Percentiles rank a stretch among this genome's conserved stretches.
Conservation (phyloP, 2,797 vertebrate genomes). For the Vespertilio murinus region DNA sequence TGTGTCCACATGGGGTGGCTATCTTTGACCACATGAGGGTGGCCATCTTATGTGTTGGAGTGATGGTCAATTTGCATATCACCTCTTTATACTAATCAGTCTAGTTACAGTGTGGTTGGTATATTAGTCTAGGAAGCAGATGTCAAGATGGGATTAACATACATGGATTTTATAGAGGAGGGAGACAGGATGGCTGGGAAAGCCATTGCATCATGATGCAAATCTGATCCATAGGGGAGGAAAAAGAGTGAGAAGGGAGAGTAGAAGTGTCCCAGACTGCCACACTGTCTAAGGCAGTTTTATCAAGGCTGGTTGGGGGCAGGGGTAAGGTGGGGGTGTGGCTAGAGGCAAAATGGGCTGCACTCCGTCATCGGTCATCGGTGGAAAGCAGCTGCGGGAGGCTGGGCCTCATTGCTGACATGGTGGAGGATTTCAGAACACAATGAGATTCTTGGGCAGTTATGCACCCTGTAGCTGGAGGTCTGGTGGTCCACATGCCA, state of each 20-base stretch:
- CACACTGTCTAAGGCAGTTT: neutral
- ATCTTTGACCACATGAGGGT: too few relatives aligned
- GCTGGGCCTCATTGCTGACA: neutral
- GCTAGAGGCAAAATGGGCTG: neutral
- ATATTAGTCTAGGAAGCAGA: neutral
- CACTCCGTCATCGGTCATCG: neutral
- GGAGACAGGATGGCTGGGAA: neutral
- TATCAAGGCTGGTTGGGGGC: fast-evolving
- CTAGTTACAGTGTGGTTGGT: neutral
- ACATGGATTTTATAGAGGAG: neutral
- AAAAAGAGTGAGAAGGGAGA: neutral
- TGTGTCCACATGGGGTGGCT: too few relatives aligned
- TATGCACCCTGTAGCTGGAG: neutral
- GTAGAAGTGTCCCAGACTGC: neutral
- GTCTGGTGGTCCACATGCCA: neutral
- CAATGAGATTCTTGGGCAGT: neutral
- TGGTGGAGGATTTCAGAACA: neutral
- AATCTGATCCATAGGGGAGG: neutral
- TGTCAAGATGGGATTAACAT: neutral
- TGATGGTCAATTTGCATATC: too few relatives aligned
- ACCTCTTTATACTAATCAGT: neutral
- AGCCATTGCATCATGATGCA: neutral
- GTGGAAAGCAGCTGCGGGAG: neutral
- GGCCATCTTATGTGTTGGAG: too few relatives aligned
- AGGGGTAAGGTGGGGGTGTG: neutral